Base-by-base conservation (phyloP, 1,140 invertebrate genomes). In the Phymorhynchus buccinoides region DNA sequence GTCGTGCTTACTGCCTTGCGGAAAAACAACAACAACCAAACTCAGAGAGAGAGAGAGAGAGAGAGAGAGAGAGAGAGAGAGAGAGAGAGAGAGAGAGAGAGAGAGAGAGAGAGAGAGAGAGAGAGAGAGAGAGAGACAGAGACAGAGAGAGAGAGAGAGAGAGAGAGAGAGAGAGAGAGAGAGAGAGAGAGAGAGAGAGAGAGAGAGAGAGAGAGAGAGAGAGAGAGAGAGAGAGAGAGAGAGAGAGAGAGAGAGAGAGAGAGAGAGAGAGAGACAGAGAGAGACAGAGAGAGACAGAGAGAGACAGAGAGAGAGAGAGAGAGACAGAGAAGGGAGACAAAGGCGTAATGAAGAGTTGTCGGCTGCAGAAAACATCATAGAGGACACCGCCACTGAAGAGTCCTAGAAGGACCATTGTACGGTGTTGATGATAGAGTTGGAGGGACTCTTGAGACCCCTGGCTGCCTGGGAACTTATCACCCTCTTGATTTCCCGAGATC, bases 61-160 rank as follows among this genome's bases (percentile, higher is more conserved):
- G n/a, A n/a, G n/a, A n/a, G n/a, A n/a, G n/a, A n/a, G n/a, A n/a
- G n/a, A n/a, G n/a, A n/a, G n/a, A n/a, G n/a, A n/a, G n/a, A n/a
- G n/a, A n/a, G n/a, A n/a, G n/a, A n/a, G n/a, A n/a, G n/a, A 80
- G 7, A 52, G 42, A 80, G 0, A 80, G 42, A 80, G 18, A 80
- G 42, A 48, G 39, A 80, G 78, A 80, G 18, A 80, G 9, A 80
- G 18, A 80, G 42, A 78, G 37, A 78, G 37, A 78, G 37, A 78
- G 30, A 78, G 30, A 78, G 77, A 78, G 37, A 78, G 37, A 78
- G 30, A 78, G 37, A 78, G 37, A 78, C 18, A 78, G 77, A 78
- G 7, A 78, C 18, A 78, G 14, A 78, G 37, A 78, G 7, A 73
- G 42, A 73, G 7, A 78, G 27, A 78, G 1, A 78, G n/a, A 32